phyloP scores from a whole-genome alignment of 2,113 vertebrate genomes.

The Scolopax mira region DNA sequence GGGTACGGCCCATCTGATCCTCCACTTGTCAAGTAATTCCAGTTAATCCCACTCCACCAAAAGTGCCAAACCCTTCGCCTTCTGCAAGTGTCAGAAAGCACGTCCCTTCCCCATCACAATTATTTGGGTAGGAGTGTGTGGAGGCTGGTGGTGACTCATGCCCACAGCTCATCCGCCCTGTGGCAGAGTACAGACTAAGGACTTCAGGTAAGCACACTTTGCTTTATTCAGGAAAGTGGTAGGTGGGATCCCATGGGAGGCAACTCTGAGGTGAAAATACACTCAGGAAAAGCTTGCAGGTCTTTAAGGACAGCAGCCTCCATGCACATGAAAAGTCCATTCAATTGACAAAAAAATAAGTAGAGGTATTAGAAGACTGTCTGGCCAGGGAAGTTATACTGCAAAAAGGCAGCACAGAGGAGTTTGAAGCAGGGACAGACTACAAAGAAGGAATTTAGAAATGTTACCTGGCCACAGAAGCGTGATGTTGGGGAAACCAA shows the following conservation, averaged over 20 bases:
- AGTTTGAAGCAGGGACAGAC: background rate
- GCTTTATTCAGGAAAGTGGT: background rate
- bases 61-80: background rate
- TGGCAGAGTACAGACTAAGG: background rate
- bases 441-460: background rate
- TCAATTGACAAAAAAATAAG: background rate
- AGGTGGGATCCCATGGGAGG: background rate
- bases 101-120: background rate
- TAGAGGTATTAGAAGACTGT: background rate
- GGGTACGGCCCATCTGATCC: background rate
- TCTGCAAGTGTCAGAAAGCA: background rate
- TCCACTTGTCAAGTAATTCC: background rate
- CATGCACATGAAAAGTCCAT: background rate
- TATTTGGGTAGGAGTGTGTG: background rate
- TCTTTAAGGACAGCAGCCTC: background rate
- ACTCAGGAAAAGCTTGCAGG: background rate
- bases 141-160: background rate
- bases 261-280: background rate
- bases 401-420: background rate
- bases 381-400: background rate
- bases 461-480: background rate
- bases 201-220: background rate
- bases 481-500: background rate
- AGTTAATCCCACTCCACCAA: background rate
- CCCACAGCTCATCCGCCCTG: fast-evolving